phyloP scores from a whole-genome alignment of 2,113 vertebrate species.

The Myrmecobius fasciatus region DNA sequence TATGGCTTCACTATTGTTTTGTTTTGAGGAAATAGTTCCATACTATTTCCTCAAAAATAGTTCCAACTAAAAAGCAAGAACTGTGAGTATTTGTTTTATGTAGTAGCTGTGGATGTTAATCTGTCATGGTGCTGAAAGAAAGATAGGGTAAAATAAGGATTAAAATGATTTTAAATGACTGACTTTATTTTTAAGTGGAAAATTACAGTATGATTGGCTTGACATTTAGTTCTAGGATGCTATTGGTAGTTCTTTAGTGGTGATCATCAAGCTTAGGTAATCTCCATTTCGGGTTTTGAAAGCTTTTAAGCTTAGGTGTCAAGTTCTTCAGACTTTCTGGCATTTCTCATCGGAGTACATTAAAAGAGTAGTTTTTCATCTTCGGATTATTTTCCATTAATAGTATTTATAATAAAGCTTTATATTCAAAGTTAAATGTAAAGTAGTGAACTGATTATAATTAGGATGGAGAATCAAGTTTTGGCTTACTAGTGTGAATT shows the following conservation, averaged over 20 bases:
- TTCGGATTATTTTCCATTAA: slow-evolving; percentile 3
- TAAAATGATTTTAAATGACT: neutral
- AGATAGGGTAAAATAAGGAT: neutral
- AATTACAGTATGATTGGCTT: neutral
- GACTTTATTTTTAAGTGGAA: slow-evolving; percentile 6
- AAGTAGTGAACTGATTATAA: neutral
- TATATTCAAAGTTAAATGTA: neutral
- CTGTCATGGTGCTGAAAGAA: neutral
- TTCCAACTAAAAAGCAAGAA: neutral
- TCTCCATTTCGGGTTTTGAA: neutral
- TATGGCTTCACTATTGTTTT: neutral
- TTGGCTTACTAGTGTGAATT: slow-evolving; percentile 52
- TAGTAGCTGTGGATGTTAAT: neutral
- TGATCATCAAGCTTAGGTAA: neutral
- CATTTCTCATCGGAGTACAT: neutral
- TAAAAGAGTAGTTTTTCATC: neutral
- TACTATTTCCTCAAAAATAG: too few relatives aligned
- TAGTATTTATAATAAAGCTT: slow-evolving; percentile 4
- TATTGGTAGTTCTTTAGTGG: neutral
- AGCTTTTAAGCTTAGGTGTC: neutral
- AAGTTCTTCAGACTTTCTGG: neutral
- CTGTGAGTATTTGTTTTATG: neutral
- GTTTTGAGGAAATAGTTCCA: neutral
- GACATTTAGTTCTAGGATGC: neutral
- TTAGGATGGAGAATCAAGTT: slow-evolving; percentile 49